phyloP scores from a whole-genome alignment of 2,888 invertebrate species.

The Philonicus albiceps region DNA sequence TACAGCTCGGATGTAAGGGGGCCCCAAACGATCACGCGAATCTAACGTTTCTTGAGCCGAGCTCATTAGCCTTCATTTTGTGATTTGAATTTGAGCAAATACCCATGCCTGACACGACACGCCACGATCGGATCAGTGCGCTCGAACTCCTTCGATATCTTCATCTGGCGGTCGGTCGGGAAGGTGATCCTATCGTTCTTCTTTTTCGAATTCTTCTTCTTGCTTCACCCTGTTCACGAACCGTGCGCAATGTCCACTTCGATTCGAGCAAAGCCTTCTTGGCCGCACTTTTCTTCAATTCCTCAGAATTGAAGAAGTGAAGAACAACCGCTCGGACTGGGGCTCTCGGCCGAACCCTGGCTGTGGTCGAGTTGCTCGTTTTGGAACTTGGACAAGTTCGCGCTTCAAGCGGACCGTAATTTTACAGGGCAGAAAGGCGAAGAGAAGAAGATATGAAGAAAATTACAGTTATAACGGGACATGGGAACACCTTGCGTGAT shows the following conservation, averaged over 20 bases:
- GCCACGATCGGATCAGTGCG: not conserved
- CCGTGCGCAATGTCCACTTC: not conserved
- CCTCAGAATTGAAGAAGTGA: not conserved
- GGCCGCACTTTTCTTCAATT: not conserved
- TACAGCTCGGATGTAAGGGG: not conserved
- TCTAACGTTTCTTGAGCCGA: slow-evolving; percentile 23
- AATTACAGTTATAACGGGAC: slow-evolving; percentile 54
- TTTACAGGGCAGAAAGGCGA: slow-evolving; percentile 25
- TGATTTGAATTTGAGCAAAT: not conserved
- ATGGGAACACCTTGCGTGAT: slow-evolving; percentile 54
- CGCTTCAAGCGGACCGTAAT: slow-evolving; percentile 7
- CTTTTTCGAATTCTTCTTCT: not conserved
- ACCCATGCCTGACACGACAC: not conserved
- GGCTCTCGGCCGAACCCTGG: not conserved
- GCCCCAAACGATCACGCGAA: slow-evolving; percentile 21
- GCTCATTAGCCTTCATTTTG: slow-evolving; percentile 21
- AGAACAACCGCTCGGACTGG: not conserved
- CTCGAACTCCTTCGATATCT: not conserved
- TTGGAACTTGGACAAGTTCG: not conserved
- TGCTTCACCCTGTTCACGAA: not conserved
- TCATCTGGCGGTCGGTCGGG: not conserved
- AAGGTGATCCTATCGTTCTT: not conserved
- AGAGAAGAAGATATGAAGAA: slow-evolving; percentile 44
- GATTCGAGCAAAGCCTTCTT: not conserved
- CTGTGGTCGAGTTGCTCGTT: not conserved